Base-by-base conservation (phyloP, 92 coral and sea anemone species). In the Epizoanthus ramosus region DNA sequence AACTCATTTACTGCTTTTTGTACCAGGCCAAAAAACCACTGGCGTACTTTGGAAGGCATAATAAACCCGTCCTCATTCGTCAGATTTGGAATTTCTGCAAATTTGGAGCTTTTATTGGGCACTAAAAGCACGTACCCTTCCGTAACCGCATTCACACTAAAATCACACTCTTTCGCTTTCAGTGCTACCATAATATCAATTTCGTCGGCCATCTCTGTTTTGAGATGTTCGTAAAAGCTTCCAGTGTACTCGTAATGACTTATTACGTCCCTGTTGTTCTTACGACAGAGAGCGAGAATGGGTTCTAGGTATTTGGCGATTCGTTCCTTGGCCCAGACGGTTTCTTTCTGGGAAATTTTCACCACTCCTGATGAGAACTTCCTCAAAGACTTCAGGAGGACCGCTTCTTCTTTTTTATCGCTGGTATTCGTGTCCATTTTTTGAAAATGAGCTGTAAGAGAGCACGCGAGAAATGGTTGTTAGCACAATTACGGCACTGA, bases 361-460 rank as follows among this genome's bases (percentile, higher is more conserved):
- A 88, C 92, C 71, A 86, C 74, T 35, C 73, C 79, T 18, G 81
- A 84, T 16, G 84, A 68, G 53, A 84, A 89, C 82, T 81, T 87
- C 50, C 95, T 80, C 67, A 93, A 79, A 7, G 81, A 75, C 72
- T 67, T 79, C 41, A 84, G 65, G 28, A 92, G 86, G 70, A 69
- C 82, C 14, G 41, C 39, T 43, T 83, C 79, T 17, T 13, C 22
- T 31, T 74, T 45, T 31, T 63, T 14, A 6, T 63, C 58, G 15
- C 39, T 43, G 22, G 82, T 59, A 22, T 25, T 22, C 70, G 64
- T 77, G 3, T 22, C 61, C 19, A 67, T 67, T 41, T 65, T 37
- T 8, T 28, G 31, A 28, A 28, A 12, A n/a, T 3, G 22, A 67
- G 4, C 72, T 67, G 22, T 67, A 24, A 28, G 47, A 67, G 21